Percentiles rank a stretch among this genome's conserved stretches.
These are phyloP conservation scores for Phragmatobia fuliginosa DNA, from an alignment of 2,888 invertebrate species.

Conservation along the genomic window DNA sequence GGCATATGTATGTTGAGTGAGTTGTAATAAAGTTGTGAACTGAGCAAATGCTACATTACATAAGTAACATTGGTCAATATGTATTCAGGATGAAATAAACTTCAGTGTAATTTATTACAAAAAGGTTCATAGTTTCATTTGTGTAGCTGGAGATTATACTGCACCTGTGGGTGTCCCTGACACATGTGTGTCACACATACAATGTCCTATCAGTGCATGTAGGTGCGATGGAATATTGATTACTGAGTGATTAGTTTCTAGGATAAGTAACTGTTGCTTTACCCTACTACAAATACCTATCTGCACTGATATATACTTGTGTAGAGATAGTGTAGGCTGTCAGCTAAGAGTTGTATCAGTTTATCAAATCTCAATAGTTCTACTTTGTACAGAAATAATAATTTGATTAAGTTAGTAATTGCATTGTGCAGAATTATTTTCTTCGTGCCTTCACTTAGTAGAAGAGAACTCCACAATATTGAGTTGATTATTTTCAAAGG, in stretches of 20 bases:
- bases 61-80: conserved; percentile 80
- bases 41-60: conserved; percentile 67
- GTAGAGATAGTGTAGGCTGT: no score
- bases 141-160: background rate
- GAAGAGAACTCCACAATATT: no score
- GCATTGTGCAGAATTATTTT: no score
- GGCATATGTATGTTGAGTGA: conserved; percentile 81
- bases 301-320: no score
- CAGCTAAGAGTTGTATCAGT: no score
- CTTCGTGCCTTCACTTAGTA: no score
- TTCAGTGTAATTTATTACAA: conserved; percentile 86
- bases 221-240: background rate
- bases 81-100: conserved; percentile 86
- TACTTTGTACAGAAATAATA: no score
- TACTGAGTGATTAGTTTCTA: background rate
- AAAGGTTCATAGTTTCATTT: conserved; percentile 57
- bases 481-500: no score
- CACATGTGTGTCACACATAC: background rate
- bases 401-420: no score
- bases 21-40: conserved; percentile 80
- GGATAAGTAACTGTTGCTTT: background rate
- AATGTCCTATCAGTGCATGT: background rate
- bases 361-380: no score
- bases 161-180: background rate
- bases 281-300: no score